These are phyloP conservation scores for Drosophila willistoni DNA, from an alignment of 1,140 invertebrate species.

Conservation along the genomic window DNA sequence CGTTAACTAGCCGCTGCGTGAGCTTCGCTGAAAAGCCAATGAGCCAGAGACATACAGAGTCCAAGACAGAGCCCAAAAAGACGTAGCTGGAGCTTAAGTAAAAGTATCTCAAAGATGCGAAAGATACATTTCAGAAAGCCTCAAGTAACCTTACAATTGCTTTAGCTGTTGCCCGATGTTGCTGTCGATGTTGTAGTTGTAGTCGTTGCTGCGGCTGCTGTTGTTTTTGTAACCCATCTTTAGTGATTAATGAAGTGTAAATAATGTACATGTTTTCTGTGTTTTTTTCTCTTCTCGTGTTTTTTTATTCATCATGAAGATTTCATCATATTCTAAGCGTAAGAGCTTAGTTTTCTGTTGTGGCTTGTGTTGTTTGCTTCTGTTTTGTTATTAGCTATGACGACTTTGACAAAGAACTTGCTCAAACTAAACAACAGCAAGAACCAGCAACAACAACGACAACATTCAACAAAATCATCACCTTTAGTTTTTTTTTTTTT, in stretches of 20 bases:
- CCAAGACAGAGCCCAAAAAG: constrained; percentile 4
- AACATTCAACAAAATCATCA: constrained; percentile 44
- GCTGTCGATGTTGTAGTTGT: constrained; percentile 2
- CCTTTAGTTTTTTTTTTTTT: constrained; percentile 12
- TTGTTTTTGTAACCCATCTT: constrained; percentile 64
- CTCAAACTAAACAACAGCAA: constrained; percentile 4
- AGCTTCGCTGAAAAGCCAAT: constrained; percentile 77
- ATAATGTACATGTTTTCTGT: constrained; percentile 73
- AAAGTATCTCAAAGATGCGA: constrained; percentile 65
- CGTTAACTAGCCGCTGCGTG: constrained; percentile 76
- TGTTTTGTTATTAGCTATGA: constrained; percentile 35
- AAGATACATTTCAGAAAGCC: constrained; percentile 40
- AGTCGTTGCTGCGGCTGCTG: neutral
- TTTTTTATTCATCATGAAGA: constrained; percentile 49
- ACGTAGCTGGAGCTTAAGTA: constrained; percentile 47
- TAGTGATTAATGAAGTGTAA: constrained; percentile 79
- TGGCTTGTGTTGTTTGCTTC: constrained; percentile 23
- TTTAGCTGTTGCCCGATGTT: constrained; percentile 11
- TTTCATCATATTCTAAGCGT: constrained; percentile 76
- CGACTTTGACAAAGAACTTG: constrained; percentile 79
- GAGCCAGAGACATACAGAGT: constrained; percentile 62
- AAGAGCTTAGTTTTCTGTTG: constrained; percentile 16
- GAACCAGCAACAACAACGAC: constrained; percentile 5
- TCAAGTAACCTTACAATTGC: constrained; percentile 55
- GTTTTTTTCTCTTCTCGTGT: neutral